phyloP scores from a whole-genome alignment of 2,113 vertebrate genomes.

The Pipra filicauda region DNA sequence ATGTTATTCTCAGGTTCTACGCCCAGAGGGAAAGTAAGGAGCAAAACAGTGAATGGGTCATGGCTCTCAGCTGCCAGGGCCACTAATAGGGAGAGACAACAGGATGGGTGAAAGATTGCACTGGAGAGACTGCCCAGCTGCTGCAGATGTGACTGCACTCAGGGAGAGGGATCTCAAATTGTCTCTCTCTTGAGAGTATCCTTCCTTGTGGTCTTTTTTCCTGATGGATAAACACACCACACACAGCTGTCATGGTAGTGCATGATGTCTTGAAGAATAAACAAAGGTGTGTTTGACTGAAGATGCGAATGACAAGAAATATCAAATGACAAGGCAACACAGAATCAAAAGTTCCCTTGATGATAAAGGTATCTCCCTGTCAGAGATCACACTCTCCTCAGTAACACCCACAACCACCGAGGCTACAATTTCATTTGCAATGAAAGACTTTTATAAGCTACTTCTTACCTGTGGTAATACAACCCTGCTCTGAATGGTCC shows the following conservation, averaged over 20 bases:
- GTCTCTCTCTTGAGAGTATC: neutral
- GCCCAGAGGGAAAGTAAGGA: neutral
- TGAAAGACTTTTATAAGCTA: neutral
- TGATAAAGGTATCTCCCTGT: neutral
- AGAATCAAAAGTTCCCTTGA: neutral
- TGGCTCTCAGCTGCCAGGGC: neutral
- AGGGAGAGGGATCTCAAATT: neutral
- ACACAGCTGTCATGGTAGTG: neutral
- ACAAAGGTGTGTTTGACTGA: rapidly evolving
- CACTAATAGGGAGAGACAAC: neutral
- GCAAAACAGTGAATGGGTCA: neutral
- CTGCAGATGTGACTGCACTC: neutral
- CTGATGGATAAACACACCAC: neutral
- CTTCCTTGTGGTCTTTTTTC: neutral
- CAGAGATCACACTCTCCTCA: neutral
- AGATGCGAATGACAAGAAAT: neutral
- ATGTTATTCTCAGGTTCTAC: neutral
- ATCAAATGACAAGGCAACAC: rapidly evolving
- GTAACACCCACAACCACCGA: neutral
- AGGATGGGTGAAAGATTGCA: neutral
- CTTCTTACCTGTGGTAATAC: neutral
- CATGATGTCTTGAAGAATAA: neutral
- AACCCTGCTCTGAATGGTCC: neutral
- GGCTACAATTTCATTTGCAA: neutral
- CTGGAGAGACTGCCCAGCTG: rapidly evolving